A percentile compares a stretch with the other conserved stretches of the same genome.
These are phyloP conservation scores for Melanocharis versteri DNA, from an alignment of 2,113 vertebrate species.

Conservation along the genomic window DNA sequence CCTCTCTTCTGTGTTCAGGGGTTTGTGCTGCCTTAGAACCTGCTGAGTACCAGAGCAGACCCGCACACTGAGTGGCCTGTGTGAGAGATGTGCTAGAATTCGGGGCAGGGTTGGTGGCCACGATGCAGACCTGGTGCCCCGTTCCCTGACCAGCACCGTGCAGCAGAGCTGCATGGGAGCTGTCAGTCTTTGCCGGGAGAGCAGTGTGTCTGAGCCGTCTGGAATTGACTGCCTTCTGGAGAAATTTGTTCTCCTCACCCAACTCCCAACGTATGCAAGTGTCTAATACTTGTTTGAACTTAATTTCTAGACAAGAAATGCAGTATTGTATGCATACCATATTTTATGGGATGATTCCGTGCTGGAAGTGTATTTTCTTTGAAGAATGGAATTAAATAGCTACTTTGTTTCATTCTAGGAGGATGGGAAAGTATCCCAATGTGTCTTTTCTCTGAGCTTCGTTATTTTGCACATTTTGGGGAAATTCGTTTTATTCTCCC, in stretches of 20 bases:
- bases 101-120: background rate
- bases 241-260: background rate
- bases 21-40: background rate
- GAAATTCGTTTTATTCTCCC: background rate
- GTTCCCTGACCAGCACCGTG: background rate
- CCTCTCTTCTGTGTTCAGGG: background rate
- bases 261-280: background rate
- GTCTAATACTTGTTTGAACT: background rate
- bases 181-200: background rate
- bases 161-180: background rate
- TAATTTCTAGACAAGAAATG: background rate
- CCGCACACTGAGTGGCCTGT: rapidly evolving
- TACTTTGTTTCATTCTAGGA: background rate
- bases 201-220: background rate
- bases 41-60: background rate
- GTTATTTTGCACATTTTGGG: background rate
- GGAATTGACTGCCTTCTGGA: background rate
- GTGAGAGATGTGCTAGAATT: background rate
- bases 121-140: background rate
- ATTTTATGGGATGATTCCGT: background rate
- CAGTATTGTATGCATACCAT: rapidly evolving
- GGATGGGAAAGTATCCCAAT: background rate
- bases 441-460: background rate
- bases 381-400: background rate
- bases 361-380: background rate